Evolutionary conservation across 1,140 invertebrate genomes (phyloP), one percentile per base, ranked within the genome.

Genomic region (Acyrthosiphon pisum): DNA sequence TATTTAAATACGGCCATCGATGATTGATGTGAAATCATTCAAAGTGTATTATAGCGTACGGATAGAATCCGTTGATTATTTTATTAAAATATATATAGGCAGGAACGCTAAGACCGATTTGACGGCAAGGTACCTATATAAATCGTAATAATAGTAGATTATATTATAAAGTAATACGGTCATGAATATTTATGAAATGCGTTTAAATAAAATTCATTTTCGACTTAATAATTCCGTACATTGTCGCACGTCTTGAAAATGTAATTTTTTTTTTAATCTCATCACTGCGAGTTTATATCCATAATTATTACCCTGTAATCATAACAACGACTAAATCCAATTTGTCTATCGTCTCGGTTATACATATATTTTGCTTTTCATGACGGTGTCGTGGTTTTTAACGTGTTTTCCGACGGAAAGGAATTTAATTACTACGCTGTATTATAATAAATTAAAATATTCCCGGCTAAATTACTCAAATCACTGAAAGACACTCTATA

Each of bases 351-450:
- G 84, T n/a, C 30, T 44, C 44, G 41, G 41, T n/a, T 46, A 46
- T 87, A 46, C 44, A 87, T 87, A 46, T 84, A 84, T 84, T 86
- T 26, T n/a, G 84, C 84, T 87, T 87, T 87, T 87, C 84, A 44
- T 26, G 26, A 48, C 23, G 26, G 84, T n/a, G 41, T 46, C 84
- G 84, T n/a, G 84, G 84, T 87, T 87, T 87, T 87, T 46, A 46
- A 87, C 30, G 44, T 23, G 84, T 26, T 87, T 87, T 48, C 44
- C 44, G 18, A 48, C 41, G 84, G 30, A 48, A 87, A 30, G 26
- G 26, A 48, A 87, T 87, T 87, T 87, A 87, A 87, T 87, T 87
- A 87, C 84, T 14, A 46, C 26, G 84, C 84, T 1, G 44, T 46
- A 87, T 44, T 30, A 87, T 87, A 84, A 84, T 84, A 84, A 48